Evolutionary conservation across 2,113 vertebrate genomes (phyloP).

Genomic region (Cephalopholis sonnerati): DNA sequence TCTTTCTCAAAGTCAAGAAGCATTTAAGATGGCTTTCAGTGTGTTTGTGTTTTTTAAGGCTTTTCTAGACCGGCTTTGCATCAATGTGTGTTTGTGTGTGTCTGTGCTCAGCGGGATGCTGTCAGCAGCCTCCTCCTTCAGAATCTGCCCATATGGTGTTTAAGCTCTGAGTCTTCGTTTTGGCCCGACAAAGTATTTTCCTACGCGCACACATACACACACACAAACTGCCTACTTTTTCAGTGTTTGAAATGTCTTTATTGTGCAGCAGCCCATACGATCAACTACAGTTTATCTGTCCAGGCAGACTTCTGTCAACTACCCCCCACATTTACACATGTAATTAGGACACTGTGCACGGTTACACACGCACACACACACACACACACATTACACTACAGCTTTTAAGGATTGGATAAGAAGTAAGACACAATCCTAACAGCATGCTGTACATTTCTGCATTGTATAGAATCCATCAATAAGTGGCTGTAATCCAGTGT

Average conservation of each 20-base stretch:
- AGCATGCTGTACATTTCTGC: background rate
- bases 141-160: constrained; percentile 72
- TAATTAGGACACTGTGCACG: background rate
- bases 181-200: constrained; percentile 55
- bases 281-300: constrained; percentile 28
- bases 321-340: background rate
- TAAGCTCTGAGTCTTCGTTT: constrained; percentile 44
- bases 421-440: background rate
- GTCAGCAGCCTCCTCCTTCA: constrained; percentile 52
- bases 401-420: background rate
- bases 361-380: background rate
- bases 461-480: background rate
- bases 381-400: background rate
- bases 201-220: background rate
- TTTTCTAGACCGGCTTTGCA: background rate
- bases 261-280: constrained; percentile 14
- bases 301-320: constrained; percentile 28
- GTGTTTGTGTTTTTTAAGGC: constrained; percentile 21
- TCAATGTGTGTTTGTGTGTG: background rate
- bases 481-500: background rate
- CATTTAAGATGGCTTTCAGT: background rate
- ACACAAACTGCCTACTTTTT: constrained; percentile 8
- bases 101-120: constrained; percentile 40
- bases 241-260: constrained; percentile 15
- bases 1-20: background rate